Percentiles rank a stretch among this genome's conserved stretches.
phyloP scores from a whole-genome alignment of 2,888 invertebrate genomes.

The Cheilosia variabilis region DNA sequence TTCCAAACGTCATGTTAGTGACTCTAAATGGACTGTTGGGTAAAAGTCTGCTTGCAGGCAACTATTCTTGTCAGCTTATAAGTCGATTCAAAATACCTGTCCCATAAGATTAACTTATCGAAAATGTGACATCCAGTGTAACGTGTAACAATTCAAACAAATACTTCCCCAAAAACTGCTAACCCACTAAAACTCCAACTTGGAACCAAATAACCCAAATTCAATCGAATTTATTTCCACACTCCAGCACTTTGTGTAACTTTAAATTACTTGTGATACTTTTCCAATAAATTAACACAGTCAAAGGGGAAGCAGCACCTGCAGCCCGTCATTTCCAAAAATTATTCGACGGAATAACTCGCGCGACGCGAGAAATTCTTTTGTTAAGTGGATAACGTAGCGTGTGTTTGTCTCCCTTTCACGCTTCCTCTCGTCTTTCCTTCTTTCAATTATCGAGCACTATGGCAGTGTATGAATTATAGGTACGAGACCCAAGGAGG shows the following conservation, averaged over 20 bases:
- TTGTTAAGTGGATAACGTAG: slow-evolving; percentile 70
- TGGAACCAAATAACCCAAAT: slow-evolving; percentile 57
- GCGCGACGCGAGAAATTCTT: slow-evolving; percentile 56
- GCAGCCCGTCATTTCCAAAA: slow-evolving; percentile 70
- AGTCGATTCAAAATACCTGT: no score
- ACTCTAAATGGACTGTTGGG: no score
- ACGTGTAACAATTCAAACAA: background rate
- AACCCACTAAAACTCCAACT: slow-evolving; percentile 48
- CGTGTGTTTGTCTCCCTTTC: slow-evolving; percentile 50
- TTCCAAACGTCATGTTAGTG: no score
- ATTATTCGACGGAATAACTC: slow-evolving; percentile 71
- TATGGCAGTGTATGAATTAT: slow-evolving; percentile 69
- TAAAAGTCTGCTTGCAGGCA: background rate
- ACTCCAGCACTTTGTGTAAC: slow-evolving; percentile 69
- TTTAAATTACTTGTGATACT: slow-evolving; percentile 75
- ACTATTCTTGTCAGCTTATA: no score
- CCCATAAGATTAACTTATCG: no score
- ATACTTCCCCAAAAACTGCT: slow-evolving; percentile 19
- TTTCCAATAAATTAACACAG: slow-evolving; percentile 73
- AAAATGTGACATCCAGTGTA: background rate
- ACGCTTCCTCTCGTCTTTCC: slow-evolving; percentile 1
- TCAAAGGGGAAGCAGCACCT: slow-evolving; percentile 52
- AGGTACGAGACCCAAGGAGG: slow-evolving; percentile 57
- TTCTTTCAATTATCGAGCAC: slow-evolving; percentile 67
- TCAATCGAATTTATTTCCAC: slow-evolving; percentile 72